phyloP scores from a whole-genome alignment of 2,888 invertebrate genomes.

The Yponomeuta malinellus region DNA sequence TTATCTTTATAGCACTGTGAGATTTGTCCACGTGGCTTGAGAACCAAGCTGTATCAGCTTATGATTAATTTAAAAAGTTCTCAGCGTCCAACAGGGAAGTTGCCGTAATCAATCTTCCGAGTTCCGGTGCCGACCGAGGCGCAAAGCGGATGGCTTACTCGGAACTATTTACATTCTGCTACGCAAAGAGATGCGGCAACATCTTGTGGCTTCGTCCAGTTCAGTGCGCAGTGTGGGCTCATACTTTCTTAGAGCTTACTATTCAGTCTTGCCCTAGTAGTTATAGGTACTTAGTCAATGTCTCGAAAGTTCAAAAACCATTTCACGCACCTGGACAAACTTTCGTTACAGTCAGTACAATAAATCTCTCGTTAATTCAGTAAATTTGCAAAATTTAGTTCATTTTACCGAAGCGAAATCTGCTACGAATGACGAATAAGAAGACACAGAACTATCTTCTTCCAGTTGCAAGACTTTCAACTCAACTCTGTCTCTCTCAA shows the following conservation, averaged over 20 bases:
- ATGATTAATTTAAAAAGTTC: conserved; percentile 24
- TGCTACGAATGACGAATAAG: background rate
- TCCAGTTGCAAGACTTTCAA: too few relatives aligned
- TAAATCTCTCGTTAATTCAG: background rate
- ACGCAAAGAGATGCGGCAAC: background rate
- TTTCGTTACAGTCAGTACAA: too few relatives aligned
- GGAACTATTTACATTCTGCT: conserved; percentile 15
- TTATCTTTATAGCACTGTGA: too few relatives aligned
- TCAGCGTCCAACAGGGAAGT: conserved; percentile 9
- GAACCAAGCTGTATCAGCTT: background rate
- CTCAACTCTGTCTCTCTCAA: too few relatives aligned
- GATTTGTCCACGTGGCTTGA: too few relatives aligned
- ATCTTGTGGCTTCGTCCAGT: background rate
- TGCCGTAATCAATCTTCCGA: conserved; percentile 21
- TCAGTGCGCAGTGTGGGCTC: background rate
- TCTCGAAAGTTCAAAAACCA: too few relatives aligned
- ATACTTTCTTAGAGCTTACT: background rate
- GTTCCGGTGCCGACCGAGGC: background rate
- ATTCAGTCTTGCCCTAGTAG: too few relatives aligned
- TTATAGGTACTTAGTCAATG: too few relatives aligned
- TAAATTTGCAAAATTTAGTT: conserved; percentile 9
- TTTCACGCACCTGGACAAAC: too few relatives aligned
- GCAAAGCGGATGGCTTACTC: conserved; percentile 11
- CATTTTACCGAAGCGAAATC: conserved; percentile 14
- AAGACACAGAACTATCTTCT: background rate